Percentiles rank a stretch among this genome's conserved stretches.
These are phyloP conservation scores for Troides helena DNA, from an alignment of 2,888 invertebrate genomes.

Conservation along the genomic window DNA sequence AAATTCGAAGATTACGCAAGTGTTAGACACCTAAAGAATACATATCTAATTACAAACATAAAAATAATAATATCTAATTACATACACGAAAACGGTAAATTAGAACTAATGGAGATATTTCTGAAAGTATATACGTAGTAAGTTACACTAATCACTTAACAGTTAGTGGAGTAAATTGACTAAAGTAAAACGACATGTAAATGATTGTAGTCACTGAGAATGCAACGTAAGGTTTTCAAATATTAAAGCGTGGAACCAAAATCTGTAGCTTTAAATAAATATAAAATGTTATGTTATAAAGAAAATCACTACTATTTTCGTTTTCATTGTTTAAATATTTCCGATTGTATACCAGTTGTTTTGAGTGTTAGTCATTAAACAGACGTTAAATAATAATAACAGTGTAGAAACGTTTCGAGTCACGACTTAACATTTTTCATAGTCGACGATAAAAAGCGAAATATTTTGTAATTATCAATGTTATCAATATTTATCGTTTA, in stretches of 20 bases:
- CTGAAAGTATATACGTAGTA: constrained; percentile 46
- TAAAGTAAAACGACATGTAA: constrained; percentile 59
- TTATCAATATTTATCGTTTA: not conserved
- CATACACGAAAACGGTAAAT: constrained; percentile 35
- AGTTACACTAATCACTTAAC: constrained; percentile 51
- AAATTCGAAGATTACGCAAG: constrained; percentile 26
- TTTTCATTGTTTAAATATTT: too few relatives aligned
- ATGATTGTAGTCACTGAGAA: constrained; percentile 15
- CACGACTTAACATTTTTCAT: constrained; percentile 5
- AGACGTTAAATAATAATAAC: constrained; percentile 10
- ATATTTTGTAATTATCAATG: not conserved
- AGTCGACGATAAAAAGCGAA: not conserved
- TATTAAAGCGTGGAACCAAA: not conserved
- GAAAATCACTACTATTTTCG: too few relatives aligned
- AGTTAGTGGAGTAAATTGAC: constrained; percentile 70
- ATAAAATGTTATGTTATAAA: not conserved
- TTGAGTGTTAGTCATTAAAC: constrained; percentile 27
- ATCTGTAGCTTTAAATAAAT: not conserved
- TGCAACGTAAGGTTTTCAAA: not conserved
- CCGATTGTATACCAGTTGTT: constrained; percentile 7
- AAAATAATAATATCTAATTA: not conserved
- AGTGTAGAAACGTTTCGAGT: constrained; percentile 15
- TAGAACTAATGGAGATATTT: constrained; percentile 31
- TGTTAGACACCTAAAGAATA: constrained; percentile 31
- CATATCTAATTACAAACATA: constrained; percentile 36